phyloP scores from a whole-genome alignment of 2,888 invertebrate species.

The Aporophyla lueneburgensis region DNA sequence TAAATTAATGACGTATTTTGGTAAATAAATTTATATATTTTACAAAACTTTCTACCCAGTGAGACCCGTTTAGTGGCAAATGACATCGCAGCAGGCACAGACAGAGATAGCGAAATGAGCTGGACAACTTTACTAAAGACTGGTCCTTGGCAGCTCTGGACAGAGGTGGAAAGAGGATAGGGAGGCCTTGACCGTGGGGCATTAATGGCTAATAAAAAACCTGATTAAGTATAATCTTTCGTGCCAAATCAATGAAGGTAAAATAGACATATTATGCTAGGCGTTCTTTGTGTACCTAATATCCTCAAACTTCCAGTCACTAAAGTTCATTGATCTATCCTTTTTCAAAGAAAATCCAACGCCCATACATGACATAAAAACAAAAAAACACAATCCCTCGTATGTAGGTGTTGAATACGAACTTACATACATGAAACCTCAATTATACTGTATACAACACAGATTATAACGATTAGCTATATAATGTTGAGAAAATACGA shows the following conservation, averaged over 20 bases:
- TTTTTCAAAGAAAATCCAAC: constrained; percentile 47
- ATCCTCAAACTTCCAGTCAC: constrained; percentile 16
- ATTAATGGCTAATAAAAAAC: too few relatives aligned
- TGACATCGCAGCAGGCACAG: too few relatives aligned
- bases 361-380: constrained; percentile 61
- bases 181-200: too few relatives aligned
- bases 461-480: constrained; percentile 43
- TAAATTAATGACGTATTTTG: constrained; percentile 34
- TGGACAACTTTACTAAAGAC: too few relatives aligned
- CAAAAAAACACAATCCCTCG: constrained; percentile 63
- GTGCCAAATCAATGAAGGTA: neutral
- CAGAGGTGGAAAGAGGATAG: too few relatives aligned
- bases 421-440: constrained; percentile 48
- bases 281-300: neutral
- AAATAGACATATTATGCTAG: neutral
- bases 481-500: constrained; percentile 50
- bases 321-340: constrained; percentile 64
- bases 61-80: too few relatives aligned
- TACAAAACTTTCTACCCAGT: too few relatives aligned
- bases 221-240: too few relatives aligned
- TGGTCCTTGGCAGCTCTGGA: too few relatives aligned
- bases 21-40: neutral
- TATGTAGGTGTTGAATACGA: constrained; percentile 65
- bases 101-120: too few relatives aligned
- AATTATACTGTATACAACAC: constrained; percentile 42